Percentiles rank a stretch among this genome's conserved stretches.
Evolutionary conservation across 2,888 invertebrate species (phyloP).

Genomic region (Chrysina gloriosa): DNA sequence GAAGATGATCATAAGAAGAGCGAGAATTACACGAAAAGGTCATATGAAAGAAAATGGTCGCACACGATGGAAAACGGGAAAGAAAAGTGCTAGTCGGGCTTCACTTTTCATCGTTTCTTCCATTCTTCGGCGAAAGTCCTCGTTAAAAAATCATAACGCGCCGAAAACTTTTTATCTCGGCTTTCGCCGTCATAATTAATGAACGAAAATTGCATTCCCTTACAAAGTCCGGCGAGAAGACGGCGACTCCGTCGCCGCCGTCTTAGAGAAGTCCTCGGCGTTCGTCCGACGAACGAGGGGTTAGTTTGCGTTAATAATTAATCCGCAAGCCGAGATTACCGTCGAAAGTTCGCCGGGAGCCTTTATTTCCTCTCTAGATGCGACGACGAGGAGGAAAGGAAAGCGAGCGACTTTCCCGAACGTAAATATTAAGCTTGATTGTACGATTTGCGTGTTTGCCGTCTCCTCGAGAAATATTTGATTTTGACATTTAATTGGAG

Average conservation of each 20-base stretch:
- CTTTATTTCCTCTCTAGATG: slow-evolving; percentile 20
- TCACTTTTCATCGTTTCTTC: too few species aligned
- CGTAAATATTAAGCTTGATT: slow-evolving; percentile 34
- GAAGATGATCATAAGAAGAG: too few species aligned
- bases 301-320: slow-evolving; percentile 42
- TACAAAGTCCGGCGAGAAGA: slow-evolving; percentile 37
- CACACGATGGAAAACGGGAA: too few species aligned
- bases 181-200: slow-evolving; percentile 48
- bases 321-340: slow-evolving; percentile 29
- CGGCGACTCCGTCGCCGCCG: neutral
- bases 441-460: slow-evolving; percentile 27
- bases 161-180: neutral
- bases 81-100: too few species aligned
- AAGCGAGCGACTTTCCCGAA: neutral
- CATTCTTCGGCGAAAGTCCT: too few species aligned
- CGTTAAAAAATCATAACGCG: neutral
- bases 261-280: neutral
- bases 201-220: slow-evolving; percentile 48
- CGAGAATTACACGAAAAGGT: too few species aligned
- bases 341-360: slow-evolving; percentile 25
- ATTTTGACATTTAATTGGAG: slow-evolving; percentile 1
- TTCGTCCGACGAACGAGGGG: slow-evolving; percentile 12
- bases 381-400: slow-evolving; percentile 26
- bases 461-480: slow-evolving; percentile 25
- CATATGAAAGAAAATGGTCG: too few species aligned